Conservation (phyloP, 2,888 invertebrate genomes). For the Lagria hirta region DNA sequence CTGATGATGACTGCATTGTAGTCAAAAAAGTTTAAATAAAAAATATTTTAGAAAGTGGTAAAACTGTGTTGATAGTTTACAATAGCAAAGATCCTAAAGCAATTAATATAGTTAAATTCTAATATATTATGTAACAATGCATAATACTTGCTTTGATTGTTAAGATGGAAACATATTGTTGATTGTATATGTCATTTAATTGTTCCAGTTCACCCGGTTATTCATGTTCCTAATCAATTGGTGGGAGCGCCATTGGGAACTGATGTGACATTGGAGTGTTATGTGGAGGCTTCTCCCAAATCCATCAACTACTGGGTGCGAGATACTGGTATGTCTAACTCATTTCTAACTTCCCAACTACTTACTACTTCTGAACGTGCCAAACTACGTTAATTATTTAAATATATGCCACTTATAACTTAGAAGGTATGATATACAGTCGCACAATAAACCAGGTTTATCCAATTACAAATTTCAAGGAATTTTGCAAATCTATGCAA, state of each 20-base stretch:
- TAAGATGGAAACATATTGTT: slow-evolving; percentile 18
- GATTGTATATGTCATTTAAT: slow-evolving; percentile 20
- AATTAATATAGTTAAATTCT: too few relatives aligned
- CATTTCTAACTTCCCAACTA: slow-evolving; percentile 34
- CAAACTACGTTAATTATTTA: slow-evolving; percentile 44
- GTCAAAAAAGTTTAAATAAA: not conserved
- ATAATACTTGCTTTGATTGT: slow-evolving; percentile 4
- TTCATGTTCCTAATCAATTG: slow-evolving; percentile 89
- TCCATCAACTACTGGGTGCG: slow-evolving; percentile 90
- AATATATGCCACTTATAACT: slow-evolving; percentile 41
- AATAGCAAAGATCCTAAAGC: too few relatives aligned
- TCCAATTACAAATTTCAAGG: too few relatives aligned
- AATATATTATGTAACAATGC: not conserved
- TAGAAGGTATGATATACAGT: slow-evolving; percentile 27
- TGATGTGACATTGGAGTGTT: slow-evolving; percentile 85
- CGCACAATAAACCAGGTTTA: slow-evolving; percentile 22
- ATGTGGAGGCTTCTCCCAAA: slow-evolving; percentile 86
- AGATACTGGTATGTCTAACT: slow-evolving; percentile 67
- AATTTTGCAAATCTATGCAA: too few relatives aligned
- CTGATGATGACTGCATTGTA: not conserved
- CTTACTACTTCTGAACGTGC: slow-evolving; percentile 35
- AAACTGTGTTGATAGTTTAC: not conserved
- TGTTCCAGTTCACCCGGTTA: slow-evolving; percentile 82
- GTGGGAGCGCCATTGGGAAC: slow-evolving; percentile 86
- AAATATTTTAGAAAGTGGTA: not conserved